Evolutionary conservation across 2,888 invertebrate species (phyloP), one percentile per base, ranked within the genome.

Genomic region (Chrysolina haemoptera): DNA sequence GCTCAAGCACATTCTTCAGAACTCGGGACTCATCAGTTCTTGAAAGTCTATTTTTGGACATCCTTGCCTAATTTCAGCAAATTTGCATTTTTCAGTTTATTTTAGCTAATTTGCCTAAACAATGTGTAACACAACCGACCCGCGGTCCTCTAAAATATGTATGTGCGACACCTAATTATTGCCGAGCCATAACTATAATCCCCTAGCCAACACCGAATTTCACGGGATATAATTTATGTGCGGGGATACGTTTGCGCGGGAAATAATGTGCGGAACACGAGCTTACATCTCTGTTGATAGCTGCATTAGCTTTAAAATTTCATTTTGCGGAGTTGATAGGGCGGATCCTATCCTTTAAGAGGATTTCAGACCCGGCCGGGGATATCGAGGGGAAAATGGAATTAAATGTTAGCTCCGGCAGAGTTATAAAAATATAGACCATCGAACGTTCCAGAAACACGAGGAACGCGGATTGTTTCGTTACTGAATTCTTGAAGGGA

Each of bases 151-250:
- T 83, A 77, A 83, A 83, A 82, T 84, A 84, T 84, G 80, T 78
- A 84, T 83, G 79, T 79, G 77, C 80, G 77, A 82, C 82, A 82
- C 81, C 83, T 83, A 82, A 84, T 83, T 83, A 84, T 84, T 82
- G 81, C 81, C 77, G 80, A 80, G 78, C 78, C 81, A 81, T 83
- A 82, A 82, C 80, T 79, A 81, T 82, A 83, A 83, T 83, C 82
- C 82, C 82, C 81, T 74, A 78, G 81, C 80, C 75, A 77, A 82
- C 80, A 80, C 81, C 81, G 78, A 84, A 83, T 82, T 83, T 82
- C 77, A 77, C 76, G 74, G 79, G 78, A 79, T 70, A 72, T 74
- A 77, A 74, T 79, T 79, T 79, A 76, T 73, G 71, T 65, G 69
- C 70, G 71, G 70, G 66, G 71, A 68, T 73, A 68, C 59, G n/a